phyloP scores from a whole-genome alignment of 2,888 invertebrate species.

The Thumatha senex region DNA sequence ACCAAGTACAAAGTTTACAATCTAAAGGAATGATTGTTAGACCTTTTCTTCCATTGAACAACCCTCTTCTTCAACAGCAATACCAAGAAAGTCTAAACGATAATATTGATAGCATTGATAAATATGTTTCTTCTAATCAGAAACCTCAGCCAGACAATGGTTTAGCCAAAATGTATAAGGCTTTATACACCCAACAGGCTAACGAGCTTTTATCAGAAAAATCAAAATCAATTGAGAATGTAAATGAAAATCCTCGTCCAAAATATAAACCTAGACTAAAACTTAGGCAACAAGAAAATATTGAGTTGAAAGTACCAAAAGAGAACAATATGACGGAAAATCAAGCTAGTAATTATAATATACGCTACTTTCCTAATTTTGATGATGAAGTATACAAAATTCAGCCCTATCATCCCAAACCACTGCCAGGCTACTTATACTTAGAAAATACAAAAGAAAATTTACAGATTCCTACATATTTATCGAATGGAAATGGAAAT shows the following conservation, averaged over 20 bases:
- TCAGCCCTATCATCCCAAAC: slow-evolving; percentile 13
- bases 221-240: slow-evolving; percentile 18
- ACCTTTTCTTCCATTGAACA: slow-evolving; percentile 33
- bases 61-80: slow-evolving; percentile 24
- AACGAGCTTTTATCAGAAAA: slow-evolving; percentile 16
- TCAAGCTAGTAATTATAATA: slow-evolving; percentile 14
- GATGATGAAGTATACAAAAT: slow-evolving; percentile 28
- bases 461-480: background rate
- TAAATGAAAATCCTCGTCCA: slow-evolving; percentile 20
- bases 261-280: slow-evolving; percentile 22
- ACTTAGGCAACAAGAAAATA: slow-evolving; percentile 13
- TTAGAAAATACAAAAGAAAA: slow-evolving; percentile 4
- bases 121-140: slow-evolving; percentile 15
- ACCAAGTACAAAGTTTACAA: slow-evolving; percentile 60
- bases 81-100: slow-evolving; percentile 22
- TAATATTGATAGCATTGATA: slow-evolving; percentile 17
- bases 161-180: slow-evolving; percentile 26
- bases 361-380: slow-evolving; percentile 36
- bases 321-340: slow-evolving; percentile 21
- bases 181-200: slow-evolving; percentile 25
- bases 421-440: slow-evolving; percentile 16
- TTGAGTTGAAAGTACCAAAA: slow-evolving; percentile 17
- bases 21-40: slow-evolving; percentile 46
- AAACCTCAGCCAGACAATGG: slow-evolving; percentile 12
- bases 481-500: too few species aligned